These are phyloP conservation scores for Dicranocentrus wangi DNA, from an alignment of 2,888 invertebrate species.

Conservation along the genomic window DNA sequence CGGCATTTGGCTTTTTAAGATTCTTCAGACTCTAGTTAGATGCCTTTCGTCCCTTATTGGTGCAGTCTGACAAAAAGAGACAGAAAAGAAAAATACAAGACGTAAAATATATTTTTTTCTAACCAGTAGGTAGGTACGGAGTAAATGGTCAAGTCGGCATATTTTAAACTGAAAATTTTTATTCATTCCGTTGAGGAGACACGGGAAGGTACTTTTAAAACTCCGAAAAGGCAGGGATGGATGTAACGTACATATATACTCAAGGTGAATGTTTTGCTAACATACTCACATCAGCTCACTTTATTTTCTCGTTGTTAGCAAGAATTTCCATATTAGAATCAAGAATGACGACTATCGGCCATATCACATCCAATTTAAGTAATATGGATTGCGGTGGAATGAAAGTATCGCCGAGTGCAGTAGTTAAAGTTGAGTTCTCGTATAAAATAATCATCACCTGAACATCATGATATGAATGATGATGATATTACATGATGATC, in stretches of 20 bases:
- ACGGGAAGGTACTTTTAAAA: conserved; percentile 19
- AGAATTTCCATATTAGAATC: conserved; percentile 31
- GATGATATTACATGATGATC: conserved; percentile 48
- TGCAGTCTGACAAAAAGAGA: conserved; percentile 52
- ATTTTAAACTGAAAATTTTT: conserved; percentile 48
- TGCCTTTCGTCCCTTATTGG: conserved; percentile 32
- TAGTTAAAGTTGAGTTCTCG: conserved; percentile 1
- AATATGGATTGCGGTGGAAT: conserved; percentile 10
- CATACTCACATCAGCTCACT: too few species aligned
- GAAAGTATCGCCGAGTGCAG: conserved; percentile 4
- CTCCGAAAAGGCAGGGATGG: neutral
- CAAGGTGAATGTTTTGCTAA: too few species aligned
- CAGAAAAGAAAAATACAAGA: conserved; percentile 20
- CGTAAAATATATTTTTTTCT: neutral
- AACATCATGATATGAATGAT: conserved; percentile 57
- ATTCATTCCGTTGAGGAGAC: conserved; percentile 5
- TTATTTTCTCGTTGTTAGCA: conserved; percentile 8
- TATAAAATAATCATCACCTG: conserved; percentile 60
- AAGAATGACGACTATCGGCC: conserved; percentile 25
- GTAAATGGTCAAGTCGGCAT: conserved; percentile 56
- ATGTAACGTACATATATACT: neutral
- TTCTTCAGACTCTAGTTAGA: conserved; percentile 35
- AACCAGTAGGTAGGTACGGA: conserved; percentile 31
- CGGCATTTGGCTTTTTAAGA: conserved; percentile 54
- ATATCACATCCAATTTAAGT: conserved; percentile 4